These are phyloP conservation scores for Thelaira solivaga DNA, from an alignment of 2,888 invertebrate species.

Conservation along the genomic window DNA sequence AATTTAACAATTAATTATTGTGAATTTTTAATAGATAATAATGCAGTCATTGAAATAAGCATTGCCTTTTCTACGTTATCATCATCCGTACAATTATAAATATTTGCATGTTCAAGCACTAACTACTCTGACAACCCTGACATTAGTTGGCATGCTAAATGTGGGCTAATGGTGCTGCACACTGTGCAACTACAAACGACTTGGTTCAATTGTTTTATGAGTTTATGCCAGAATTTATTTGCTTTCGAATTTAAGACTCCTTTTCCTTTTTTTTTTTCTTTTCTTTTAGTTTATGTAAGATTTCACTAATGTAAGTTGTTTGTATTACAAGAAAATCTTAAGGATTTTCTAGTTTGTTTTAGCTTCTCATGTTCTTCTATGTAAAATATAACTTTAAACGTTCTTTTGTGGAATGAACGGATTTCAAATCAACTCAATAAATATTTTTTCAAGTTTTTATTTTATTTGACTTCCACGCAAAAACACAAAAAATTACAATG, in stretches of 20 bases:
- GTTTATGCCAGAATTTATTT: slow-evolving; percentile 31
- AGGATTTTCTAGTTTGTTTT: slow-evolving; percentile 27
- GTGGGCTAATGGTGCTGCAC: slow-evolving; percentile 47
- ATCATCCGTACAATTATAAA: too few species aligned
- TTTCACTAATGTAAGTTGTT: slow-evolving; percentile 43
- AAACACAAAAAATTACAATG: too few species aligned
- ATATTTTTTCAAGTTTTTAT: slow-evolving; percentile 12
- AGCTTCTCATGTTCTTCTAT: slow-evolving; percentile 5
- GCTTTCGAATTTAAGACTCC: slow-evolving; percentile 15
- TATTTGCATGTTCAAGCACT: too few species aligned
- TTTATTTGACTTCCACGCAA: neutral
- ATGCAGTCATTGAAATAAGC: too few species aligned
- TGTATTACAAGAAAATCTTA: slow-evolving; percentile 46
- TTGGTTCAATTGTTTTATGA: slow-evolving; percentile 54
- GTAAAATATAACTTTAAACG: slow-evolving; percentile 28
- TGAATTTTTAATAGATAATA: too few species aligned
- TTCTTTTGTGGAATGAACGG: slow-evolving; percentile 33
- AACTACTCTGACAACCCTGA: neutral
- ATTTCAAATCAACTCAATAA: slow-evolving; percentile 32
- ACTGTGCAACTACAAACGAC: slow-evolving; percentile 39
- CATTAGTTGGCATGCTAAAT: slow-evolving; percentile 26
- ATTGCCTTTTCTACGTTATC: too few species aligned
- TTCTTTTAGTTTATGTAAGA: slow-evolving; percentile 12
- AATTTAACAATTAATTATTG: too few species aligned
- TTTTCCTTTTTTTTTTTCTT: neutral